Evolutionary conservation across 2,797 vertebrate species (phyloP).

Genomic region (Mareca penelope): DNA sequence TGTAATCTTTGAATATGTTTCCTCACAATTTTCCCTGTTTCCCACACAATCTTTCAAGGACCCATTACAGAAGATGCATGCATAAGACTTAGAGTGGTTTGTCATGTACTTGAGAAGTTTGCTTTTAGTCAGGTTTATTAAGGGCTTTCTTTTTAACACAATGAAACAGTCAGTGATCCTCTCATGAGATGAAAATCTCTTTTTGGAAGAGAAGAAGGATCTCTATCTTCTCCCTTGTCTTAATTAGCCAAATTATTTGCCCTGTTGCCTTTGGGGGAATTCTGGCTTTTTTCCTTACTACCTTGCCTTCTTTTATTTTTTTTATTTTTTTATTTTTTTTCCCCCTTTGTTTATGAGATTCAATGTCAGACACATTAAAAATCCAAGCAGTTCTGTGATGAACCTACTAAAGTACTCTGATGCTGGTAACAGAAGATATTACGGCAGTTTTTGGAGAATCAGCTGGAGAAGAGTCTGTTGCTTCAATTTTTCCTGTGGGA

Average conservation of each 20-base stretch:
- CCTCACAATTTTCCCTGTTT: background rate
- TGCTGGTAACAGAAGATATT: background rate
- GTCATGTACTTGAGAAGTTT: background rate
- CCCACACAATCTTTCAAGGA: background rate
- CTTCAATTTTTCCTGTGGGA: slow-evolving; percentile 12
- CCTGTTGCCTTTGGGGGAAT: background rate
- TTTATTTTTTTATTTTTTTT: too few species aligned
- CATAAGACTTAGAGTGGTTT: background rate
- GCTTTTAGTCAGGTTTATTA: fast-evolving
- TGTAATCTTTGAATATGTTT: background rate
- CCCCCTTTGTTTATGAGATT: background rate
- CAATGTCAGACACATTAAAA: background rate
- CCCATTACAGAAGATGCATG: background rate
- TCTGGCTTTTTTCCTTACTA: fast-evolving
- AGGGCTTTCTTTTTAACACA: background rate
- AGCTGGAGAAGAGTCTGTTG: slow-evolving; percentile 18
- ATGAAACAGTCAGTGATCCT: background rate
- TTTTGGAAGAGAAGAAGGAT: background rate
- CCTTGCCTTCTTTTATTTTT: background rate
- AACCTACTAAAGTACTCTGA: background rate
- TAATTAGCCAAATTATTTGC: background rate
- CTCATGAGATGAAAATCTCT: background rate
- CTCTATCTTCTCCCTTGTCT: background rate
- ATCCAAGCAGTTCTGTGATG: background rate
- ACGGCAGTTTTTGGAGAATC: slow-evolving; percentile 25